Base-by-base conservation (phyloP, 2,888 invertebrate genomes). In the Diplazon laetatorius region DNA sequence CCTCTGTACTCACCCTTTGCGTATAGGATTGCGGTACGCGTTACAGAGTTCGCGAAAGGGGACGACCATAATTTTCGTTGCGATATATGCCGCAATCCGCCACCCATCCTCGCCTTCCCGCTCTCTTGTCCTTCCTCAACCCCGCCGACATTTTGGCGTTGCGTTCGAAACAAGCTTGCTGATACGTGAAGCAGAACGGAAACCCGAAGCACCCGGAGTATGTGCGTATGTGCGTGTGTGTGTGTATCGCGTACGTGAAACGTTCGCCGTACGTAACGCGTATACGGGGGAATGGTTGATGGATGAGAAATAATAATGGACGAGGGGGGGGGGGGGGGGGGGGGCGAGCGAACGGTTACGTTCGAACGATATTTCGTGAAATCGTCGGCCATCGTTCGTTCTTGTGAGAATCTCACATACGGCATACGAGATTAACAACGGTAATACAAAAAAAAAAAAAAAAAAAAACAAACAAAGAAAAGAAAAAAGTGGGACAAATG, bases 31-130 rank as follows among this genome's bases (percentile, higher is more conserved):
- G 42, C 50, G 25, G 30, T 37, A 16, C 42, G 39, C 70, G 60
- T 62, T 71, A 52, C 42, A 50, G 77, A 60, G 73, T 52, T 73
- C 63, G 55, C 59, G 25, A 69, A 62, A n/a, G 52, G 62, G 76
- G 42, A 74, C 66, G 80, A 80, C 75, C 83, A 83, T 85, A 84
- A 86, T 87, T 87, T 87, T 85, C 85, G 82, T 83, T 85, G 82
- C 87, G 85, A 87, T 83, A 83, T 82, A 84, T 73, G 39, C 22
- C 20, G 50, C 42, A 25, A n/a, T 44, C 39, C 50, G 12, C 39
- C 42, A 39, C 48, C 25, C 39, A 2, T 12, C 39, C 37, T 52
- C 39, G 30, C 30, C 30, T 30, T 30, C 30, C 30, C 30, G 30
- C 6, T 30, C 6, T 2, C 30, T 6, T 6, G 6, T 6, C 30